phyloP scores from a whole-genome alignment of 2,113 vertebrate species.

The Morone chrysops region DNA sequence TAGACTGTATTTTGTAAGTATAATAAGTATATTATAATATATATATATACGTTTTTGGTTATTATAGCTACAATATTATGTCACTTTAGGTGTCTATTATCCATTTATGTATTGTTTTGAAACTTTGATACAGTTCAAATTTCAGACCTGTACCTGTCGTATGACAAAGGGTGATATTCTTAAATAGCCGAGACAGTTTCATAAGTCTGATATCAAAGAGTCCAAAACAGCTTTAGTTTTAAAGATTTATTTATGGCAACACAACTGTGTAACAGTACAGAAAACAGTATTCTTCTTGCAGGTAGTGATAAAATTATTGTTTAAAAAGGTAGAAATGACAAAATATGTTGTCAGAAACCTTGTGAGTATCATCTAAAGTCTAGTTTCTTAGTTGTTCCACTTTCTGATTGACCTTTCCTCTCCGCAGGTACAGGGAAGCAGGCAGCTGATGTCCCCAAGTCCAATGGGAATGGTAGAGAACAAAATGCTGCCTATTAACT shows the following conservation, averaged over 20 bases:
- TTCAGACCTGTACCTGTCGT: neutral
- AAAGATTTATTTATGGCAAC: neutral
- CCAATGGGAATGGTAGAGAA: conserved; percentile 89
- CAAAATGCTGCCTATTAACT: conserved; percentile 94
- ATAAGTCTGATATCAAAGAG: too few species aligned
- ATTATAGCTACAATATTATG: neutral
- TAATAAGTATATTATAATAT: too few species aligned
- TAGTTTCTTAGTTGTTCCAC: neutral
- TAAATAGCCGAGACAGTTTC: neutral
- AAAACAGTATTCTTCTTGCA: neutral
- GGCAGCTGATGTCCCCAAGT: conserved; percentile 92
- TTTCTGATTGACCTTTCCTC: conserved; percentile 18
- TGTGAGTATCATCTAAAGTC: neutral
- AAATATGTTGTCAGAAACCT: neutral
- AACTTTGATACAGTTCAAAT: neutral
- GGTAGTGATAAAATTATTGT: neutral
- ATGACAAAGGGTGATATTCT: neutral
- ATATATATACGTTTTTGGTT: too few species aligned
- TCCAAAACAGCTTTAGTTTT: too few species aligned
- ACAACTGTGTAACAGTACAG: neutral
- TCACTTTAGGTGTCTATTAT: neutral
- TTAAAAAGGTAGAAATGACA: neutral
- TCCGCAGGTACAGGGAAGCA: conserved; percentile 90
- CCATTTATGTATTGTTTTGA: neutral
- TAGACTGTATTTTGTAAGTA: too few species aligned